phyloP scores from a whole-genome alignment of 64 coral and sea anemone genomes.

The Pocillopora verrucosa region DNA sequence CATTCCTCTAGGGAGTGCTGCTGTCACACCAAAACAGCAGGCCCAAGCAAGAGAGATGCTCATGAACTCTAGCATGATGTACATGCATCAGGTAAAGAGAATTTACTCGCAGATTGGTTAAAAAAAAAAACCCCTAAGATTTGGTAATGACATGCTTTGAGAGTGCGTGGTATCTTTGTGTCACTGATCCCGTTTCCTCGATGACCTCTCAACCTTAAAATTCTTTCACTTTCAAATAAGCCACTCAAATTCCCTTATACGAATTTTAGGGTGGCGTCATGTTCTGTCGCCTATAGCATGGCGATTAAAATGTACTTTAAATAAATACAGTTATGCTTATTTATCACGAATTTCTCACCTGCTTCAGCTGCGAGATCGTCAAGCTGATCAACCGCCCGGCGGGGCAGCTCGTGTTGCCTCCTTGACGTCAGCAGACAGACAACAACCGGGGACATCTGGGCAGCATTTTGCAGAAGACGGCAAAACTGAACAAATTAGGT shows the following conservation, averaged over 20 bases:
- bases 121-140: no score
- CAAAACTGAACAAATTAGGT: slow-evolving; percentile 4
- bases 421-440: neutral
- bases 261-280: no score
- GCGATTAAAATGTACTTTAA: neutral
- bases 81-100: slow-evolving; percentile 85
- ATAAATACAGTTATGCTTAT: neutral
- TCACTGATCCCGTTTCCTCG: neutral
- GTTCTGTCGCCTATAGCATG: neutral
- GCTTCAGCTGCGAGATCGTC: slow-evolving; percentile 36
- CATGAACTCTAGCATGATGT: slow-evolving; percentile 97
- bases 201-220: no score
- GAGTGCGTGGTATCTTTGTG: neutral
- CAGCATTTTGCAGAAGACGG: neutral
- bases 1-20: slow-evolving; percentile 43
- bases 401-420: neutral
- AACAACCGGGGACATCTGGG: neutral
- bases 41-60: slow-evolving; percentile 70
- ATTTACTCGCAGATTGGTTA: neutral
- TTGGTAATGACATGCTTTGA: no score
- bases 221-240: no score
- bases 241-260: no score
- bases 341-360: neutral
- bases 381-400: neutral
- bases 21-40: slow-evolving; percentile 64